Percentiles rank a stretch among this genome's conserved stretches.
Conservation (phyloP, 2,797 vertebrate genomes). For the Hipposideros larvatus region DNA sequence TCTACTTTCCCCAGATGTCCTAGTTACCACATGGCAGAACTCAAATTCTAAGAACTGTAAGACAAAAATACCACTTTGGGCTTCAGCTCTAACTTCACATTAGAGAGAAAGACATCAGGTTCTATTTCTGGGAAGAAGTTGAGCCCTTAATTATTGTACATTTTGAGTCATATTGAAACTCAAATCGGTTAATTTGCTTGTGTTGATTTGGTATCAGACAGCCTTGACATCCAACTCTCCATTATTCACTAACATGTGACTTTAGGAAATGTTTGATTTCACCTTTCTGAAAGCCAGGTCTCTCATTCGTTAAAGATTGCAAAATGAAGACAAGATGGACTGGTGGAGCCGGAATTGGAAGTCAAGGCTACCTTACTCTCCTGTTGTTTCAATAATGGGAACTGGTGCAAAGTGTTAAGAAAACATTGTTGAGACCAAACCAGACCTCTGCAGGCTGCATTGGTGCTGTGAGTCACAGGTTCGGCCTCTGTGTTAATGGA, state of each 20-base stretch:
- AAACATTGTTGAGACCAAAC: slow-evolving; percentile 45
- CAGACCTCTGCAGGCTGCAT: slow-evolving; percentile 44
- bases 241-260: not conserved
- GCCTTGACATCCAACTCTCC: not conserved
- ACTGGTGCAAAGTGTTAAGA: slow-evolving; percentile 51
- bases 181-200: slow-evolving; percentile 27
- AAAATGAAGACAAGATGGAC: slow-evolving; percentile 19
- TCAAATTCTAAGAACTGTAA: slow-evolving; percentile 11
- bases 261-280: slow-evolving; percentile 23
- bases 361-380: slow-evolving; percentile 14
- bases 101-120: not conserved
- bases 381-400: slow-evolving; percentile 52
- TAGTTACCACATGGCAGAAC: slow-evolving; percentile 43
- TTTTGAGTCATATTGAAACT: slow-evolving; percentile 29
- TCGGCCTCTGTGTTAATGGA: slow-evolving; percentile 58
- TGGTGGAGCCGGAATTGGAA: slow-evolving; percentile 34
- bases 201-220: slow-evolving; percentile 1
- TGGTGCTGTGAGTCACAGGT: not conserved
- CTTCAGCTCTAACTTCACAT: slow-evolving; percentile 9
- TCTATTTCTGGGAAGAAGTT: slow-evolving; percentile 20
- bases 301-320: not conserved
- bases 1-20: not conserved
- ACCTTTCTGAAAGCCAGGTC: slow-evolving; percentile 9
- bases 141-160: not conserved
- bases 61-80: slow-evolving; percentile 29